A percentile compares a stretch with the other conserved stretches of the same genome.
These are phyloP conservation scores for Strix uralensis DNA, from an alignment of 2,113 vertebrate species.

Conservation along the genomic window DNA sequence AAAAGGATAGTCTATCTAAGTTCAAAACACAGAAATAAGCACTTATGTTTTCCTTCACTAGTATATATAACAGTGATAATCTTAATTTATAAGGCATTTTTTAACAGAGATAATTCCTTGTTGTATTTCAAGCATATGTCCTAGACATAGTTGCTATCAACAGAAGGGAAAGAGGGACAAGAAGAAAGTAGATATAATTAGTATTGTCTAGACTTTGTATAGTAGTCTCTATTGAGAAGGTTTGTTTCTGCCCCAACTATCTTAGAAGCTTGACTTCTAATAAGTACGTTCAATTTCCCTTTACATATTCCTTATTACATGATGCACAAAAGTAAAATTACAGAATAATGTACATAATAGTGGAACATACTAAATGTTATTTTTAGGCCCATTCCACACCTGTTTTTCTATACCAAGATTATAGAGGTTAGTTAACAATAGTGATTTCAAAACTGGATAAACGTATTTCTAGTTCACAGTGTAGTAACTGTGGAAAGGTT, in stretches of 20 bases:
- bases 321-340: not conserved
- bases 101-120: not conserved
- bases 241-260: not conserved
- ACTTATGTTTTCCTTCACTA: not conserved
- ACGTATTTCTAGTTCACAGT: not conserved
- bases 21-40: not conserved
- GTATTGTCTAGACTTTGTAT: not conserved
- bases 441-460: not conserved
- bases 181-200: not conserved
- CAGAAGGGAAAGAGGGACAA: not conserved
- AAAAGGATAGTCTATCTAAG: not conserved
- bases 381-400: not conserved
- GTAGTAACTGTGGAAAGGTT: not conserved
- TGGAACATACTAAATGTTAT: not conserved
- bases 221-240: not conserved
- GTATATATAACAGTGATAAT: not conserved
- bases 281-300: not conserved
- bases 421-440: not conserved
- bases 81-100: not conserved
- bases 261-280: not conserved
- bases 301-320: not conserved
- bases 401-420: not conserved
- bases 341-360: not conserved
- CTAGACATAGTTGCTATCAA: not conserved
- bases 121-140: not conserved